Conservation (phyloP, 2,888 invertebrate species). For the Oscheius onirici region DNA sequence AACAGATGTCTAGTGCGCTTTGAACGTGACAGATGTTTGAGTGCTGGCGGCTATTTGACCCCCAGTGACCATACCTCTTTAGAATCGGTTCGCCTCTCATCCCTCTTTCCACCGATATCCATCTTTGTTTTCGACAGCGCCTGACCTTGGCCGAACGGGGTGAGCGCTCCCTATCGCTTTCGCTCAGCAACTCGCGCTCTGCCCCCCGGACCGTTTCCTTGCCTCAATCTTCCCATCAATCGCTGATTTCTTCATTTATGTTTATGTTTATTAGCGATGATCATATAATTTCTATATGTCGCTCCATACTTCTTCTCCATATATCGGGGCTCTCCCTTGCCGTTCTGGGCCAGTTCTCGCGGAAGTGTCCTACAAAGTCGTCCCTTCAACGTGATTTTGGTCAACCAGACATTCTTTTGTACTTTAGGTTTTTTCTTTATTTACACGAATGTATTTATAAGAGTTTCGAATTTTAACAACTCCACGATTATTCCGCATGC, state of each 20-base stretch:
- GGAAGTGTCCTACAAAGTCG: too few species aligned
- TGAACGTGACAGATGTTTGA: too few species aligned
- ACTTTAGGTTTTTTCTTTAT: too few species aligned
- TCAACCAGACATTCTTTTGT: too few species aligned
- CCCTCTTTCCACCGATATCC: slow-evolving; percentile 10
- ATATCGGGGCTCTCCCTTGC: too few species aligned
- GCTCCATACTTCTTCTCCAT: too few species aligned
- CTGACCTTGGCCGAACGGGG: slow-evolving; percentile 28
- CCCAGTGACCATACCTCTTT: neutral
- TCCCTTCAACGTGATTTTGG: too few species aligned
- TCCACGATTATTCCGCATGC: slow-evolving; percentile 20
- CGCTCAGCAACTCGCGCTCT: slow-evolving; percentile 7
- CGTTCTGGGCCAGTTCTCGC: too few species aligned
- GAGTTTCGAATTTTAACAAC: neutral
- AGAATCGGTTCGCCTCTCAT: neutral
- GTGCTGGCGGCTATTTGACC: neutral
- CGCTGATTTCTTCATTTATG: neutral
- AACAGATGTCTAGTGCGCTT: too few species aligned
- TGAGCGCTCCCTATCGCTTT: slow-evolving; percentile 22
- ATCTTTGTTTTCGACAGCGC: slow-evolving; percentile 28
- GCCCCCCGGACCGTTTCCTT: neutral
- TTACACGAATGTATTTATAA: neutral
- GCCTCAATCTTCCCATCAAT: neutral
- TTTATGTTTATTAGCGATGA: too few species aligned
- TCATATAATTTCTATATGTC: too few species aligned